Percentiles rank a stretch among this genome's conserved stretches.
Conservation (phyloP, 2,888 invertebrate genomes). For the Aethes cnicana region DNA sequence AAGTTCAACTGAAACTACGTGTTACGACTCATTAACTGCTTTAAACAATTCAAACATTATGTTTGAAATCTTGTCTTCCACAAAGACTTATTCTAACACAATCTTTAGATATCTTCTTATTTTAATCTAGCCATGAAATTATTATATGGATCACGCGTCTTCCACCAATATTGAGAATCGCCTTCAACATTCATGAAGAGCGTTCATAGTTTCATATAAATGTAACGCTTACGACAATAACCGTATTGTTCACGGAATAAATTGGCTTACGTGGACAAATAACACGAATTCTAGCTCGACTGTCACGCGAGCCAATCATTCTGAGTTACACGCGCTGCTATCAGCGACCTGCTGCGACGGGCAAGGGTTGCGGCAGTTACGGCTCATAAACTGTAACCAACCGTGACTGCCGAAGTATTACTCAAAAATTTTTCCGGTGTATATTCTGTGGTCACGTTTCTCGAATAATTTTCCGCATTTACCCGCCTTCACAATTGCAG, state of each 20-base stretch:
- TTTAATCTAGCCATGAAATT: too few relatives aligned
- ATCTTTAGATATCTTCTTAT: too few relatives aligned
- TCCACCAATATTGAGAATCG: too few relatives aligned
- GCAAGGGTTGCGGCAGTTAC: constrained; percentile 12
- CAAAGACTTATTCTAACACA: too few relatives aligned
- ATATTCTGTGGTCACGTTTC: constrained; percentile 37
- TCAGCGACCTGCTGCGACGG: not conserved
- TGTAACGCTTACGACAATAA: constrained; percentile 7
- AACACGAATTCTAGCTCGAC: constrained; percentile 5
- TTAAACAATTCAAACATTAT: constrained; percentile 18
- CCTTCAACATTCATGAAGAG: too few relatives aligned
- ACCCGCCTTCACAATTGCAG: constrained; percentile 35
- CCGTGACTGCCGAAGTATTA: constrained; percentile 8
- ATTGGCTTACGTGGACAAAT: constrained; percentile 6
- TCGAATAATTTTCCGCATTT: constrained; percentile 35
- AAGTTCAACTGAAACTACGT: constrained; percentile 62
- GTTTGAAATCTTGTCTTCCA: too few relatives aligned
- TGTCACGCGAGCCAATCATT: constrained; percentile 14
- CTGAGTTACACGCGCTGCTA: not conserved
- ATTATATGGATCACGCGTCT: too few relatives aligned
- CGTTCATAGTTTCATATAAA: not conserved
- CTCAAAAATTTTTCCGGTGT: constrained; percentile 31
- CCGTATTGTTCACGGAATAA: not conserved
- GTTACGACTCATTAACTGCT: constrained; percentile 44
- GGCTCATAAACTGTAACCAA: constrained; percentile 6